Conservation (phyloP, 1,140 invertebrate species). For the Drosophila sechellia region DNA sequence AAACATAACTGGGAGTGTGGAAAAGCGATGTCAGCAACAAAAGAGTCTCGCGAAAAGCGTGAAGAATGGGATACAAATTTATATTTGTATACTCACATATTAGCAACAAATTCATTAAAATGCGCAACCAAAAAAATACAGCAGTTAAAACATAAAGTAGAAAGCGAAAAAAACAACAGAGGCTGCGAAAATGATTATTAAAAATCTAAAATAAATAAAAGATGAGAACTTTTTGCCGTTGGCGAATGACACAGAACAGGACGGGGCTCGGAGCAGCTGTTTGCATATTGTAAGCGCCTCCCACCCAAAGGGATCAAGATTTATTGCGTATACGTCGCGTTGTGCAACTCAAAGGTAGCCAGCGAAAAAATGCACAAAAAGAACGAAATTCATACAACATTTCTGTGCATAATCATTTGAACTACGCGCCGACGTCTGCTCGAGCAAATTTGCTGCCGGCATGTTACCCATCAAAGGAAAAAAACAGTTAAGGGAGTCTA, state of each 20-base stretch:
- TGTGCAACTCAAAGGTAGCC: conserved; percentile 62
- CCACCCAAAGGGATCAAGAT: conserved; percentile 54
- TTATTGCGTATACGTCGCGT: conserved; percentile 73
- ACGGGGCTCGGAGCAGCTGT: conserved; percentile 64
- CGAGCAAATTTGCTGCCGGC: conserved; percentile 72
- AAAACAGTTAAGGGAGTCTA: conserved; percentile 26
- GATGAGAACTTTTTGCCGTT: conserved; percentile 72
- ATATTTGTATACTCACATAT: conserved; percentile 59
- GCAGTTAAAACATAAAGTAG: conserved; percentile 23
- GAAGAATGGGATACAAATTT: conserved; percentile 40
- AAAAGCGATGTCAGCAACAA: conserved; percentile 75
- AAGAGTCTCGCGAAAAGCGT: conserved; percentile 58
- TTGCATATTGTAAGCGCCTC: conserved; percentile 60
- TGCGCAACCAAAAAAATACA: conserved; percentile 68
- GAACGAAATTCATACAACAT: conserved; percentile 64
- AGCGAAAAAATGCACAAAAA: conserved; percentile 39
- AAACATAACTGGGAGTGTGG: neutral
- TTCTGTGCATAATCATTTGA: conserved; percentile 80
- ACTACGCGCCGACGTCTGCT: conserved; percentile 69
- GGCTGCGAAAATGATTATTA: conserved; percentile 74
- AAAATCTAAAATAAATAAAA: conserved; percentile 83
- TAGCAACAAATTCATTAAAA: conserved; percentile 81
- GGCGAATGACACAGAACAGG: conserved; percentile 64
- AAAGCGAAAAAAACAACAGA: conserved; percentile 17
- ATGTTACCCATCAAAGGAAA: conserved; percentile 65